phyloP scores from a whole-genome alignment of 2,113 vertebrate genomes.

The Kryptolebias marmoratus region DNA sequence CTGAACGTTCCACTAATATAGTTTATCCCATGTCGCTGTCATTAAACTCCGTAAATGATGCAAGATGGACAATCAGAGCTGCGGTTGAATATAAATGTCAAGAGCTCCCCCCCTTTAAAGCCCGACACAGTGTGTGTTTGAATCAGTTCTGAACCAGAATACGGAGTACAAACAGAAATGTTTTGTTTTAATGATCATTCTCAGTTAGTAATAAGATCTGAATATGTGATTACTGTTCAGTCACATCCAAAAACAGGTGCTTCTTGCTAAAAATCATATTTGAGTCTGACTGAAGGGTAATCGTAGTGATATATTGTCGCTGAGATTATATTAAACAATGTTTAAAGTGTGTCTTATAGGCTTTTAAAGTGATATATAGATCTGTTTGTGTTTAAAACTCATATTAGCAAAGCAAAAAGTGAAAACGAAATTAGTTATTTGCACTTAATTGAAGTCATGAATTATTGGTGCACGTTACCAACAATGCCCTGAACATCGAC shows the following conservation, averaged over 20 bases:
- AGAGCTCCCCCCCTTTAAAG: conserved; percentile 35
- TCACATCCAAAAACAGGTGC: not conserved
- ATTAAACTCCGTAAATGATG: conserved; percentile 19
- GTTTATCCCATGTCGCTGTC: conserved; percentile 13
- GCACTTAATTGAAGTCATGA: too few relatives aligned
- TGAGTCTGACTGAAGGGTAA: not conserved
- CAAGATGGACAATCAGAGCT: conserved; percentile 38
- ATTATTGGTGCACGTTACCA: too few relatives aligned
- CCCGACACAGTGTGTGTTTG: conserved; percentile 33
- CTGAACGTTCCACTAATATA: not conserved
- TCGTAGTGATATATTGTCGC: too few relatives aligned
- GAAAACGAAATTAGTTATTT: too few relatives aligned
- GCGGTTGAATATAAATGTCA: conserved; percentile 63
- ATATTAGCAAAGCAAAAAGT: too few relatives aligned
- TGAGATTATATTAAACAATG: too few relatives aligned
- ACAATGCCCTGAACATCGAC: too few relatives aligned
- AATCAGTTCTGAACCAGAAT: conserved; percentile 19
- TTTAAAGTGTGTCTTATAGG: too few relatives aligned
- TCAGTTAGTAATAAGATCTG: conserved; percentile 6
- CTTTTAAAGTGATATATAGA: too few relatives aligned
- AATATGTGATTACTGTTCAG: conserved; percentile 19
- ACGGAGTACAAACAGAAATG: conserved; percentile 12
- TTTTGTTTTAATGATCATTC: conserved; percentile 30
- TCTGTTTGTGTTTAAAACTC: too few relatives aligned
- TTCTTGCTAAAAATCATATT: not conserved